These are phyloP conservation scores for Trisateles emortualis DNA, from an alignment of 2,888 invertebrate species.

Conservation along the genomic window DNA sequence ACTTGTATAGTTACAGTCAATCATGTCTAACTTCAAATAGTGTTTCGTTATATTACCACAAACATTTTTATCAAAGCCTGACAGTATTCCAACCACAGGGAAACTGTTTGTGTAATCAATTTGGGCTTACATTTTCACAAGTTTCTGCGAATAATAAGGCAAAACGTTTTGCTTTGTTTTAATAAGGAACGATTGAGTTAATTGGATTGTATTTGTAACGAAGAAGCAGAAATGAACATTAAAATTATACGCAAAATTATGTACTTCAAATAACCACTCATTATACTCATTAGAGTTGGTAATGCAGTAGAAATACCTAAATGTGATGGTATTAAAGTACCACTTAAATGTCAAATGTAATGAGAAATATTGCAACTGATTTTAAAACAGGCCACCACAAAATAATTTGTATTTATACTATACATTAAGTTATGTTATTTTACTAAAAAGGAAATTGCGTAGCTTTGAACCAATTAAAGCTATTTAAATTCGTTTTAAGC, in stretches of 20 bases:
- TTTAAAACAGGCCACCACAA: no score
- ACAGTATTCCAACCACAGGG: conserved; percentile 1
- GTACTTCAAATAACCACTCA: neutral
- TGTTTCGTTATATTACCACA: neutral
- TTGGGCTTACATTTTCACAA: conserved; percentile 19
- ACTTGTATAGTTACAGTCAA: conserved; percentile 7
- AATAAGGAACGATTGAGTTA: neutral
- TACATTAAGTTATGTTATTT: no score
- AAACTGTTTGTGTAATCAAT: conserved; percentile 13
- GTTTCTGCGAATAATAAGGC: conserved; percentile 8
- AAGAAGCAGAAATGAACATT: neutral
- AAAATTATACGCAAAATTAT: neutral
- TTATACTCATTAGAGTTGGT: neutral
- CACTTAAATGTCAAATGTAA: no score
- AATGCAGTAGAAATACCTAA: neutral
- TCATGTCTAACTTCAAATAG: conserved; percentile 1
- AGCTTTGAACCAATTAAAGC: no score
- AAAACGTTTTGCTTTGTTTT: no score
- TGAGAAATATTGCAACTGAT: no score
- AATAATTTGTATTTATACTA: no score
- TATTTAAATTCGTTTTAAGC: neutral
- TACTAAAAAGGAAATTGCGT: no score
- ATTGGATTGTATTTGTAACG: neutral
- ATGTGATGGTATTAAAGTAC: neutral
- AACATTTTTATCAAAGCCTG: conserved; percentile 8